phyloP scores from a whole-genome alignment of 2,888 invertebrate genomes.

The Caradrina kadenii region DNA sequence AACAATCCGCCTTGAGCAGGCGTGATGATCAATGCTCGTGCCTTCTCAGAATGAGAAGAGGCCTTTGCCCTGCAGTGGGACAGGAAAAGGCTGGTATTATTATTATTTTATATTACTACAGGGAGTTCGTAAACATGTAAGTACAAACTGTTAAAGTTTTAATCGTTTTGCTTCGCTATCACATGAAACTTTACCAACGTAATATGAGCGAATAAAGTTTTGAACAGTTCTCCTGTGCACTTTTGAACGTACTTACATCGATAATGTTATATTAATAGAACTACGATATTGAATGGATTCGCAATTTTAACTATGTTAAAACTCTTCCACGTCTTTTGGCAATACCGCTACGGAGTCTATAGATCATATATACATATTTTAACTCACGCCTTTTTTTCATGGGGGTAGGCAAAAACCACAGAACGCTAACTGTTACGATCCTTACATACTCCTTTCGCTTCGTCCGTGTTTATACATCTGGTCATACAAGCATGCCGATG shows the following conservation, averaged over 20 bases:
- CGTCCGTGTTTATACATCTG: no score
- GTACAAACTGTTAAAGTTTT: conserved; percentile 43
- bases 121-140: conserved; percentile 33
- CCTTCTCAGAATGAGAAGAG: no score
- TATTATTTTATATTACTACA: no score
- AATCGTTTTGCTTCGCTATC: conserved; percentile 42
- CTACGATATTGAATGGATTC: conserved; percentile 5
- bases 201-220: conserved; percentile 18
- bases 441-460: no score
- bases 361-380: no score
- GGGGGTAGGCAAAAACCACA: no score
- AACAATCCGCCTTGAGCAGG: no score
- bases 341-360: neutral
- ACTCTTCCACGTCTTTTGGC: conserved; percentile 7
- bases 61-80: no score
- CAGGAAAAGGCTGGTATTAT: no score
- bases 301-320: conserved; percentile 18
- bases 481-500: neutral
- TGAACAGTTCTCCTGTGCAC: conserved; percentile 4
- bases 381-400: no score
- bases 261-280: conserved; percentile 2
- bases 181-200: conserved; percentile 15
- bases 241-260: conserved; percentile 9
- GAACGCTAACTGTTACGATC: no score
- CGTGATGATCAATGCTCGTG: no score